These are phyloP conservation scores for Tribolium freemani DNA, from an alignment of 2,888 invertebrate genomes.

Conservation along the genomic window DNA sequence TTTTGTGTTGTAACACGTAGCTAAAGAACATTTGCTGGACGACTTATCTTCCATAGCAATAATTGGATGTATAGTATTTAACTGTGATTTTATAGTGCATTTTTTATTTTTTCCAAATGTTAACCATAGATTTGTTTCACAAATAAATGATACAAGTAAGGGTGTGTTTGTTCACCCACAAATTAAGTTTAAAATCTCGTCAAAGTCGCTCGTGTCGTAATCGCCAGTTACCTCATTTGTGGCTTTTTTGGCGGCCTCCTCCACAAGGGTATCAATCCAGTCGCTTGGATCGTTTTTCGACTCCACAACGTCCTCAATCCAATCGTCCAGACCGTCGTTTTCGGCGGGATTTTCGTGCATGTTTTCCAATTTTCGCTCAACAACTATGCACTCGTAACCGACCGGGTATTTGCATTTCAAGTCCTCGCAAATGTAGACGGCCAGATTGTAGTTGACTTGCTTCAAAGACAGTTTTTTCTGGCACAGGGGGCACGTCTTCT, in stretches of 20 bases:
- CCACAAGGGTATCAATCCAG: constrained; percentile 8
- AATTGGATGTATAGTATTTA: constrained; percentile 44
- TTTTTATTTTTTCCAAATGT: constrained; percentile 31
- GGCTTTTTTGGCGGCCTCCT: background rate
- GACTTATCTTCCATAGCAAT: constrained; percentile 42
- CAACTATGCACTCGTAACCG: constrained; percentile 46
- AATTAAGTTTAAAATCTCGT: constrained; percentile 8
- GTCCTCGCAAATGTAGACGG: constrained; percentile 52
- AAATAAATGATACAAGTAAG: background rate
- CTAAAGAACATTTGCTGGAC: constrained; percentile 43
- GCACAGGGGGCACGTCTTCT: constrained; percentile 51
- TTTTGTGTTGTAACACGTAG: constrained; percentile 39
- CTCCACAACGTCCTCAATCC: constrained; percentile 12
- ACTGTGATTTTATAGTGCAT: constrained; percentile 49
- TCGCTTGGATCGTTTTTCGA: background rate
- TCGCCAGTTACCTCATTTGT: background rate
- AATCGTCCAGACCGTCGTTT: constrained; percentile 15
- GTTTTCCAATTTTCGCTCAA: constrained; percentile 48
- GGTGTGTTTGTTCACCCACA: background rate
- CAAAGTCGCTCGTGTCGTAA: constrained; percentile 3
- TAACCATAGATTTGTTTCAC: constrained; percentile 18
- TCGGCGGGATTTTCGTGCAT: constrained; percentile 24
- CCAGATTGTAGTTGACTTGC: constrained; percentile 52
- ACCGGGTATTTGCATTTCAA: constrained; percentile 52
- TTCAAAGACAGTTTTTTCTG: constrained; percentile 43